Evolutionary conservation across 2,113 vertebrate genomes (phyloP).

Genomic region (Rhabdornis inornatus): DNA sequence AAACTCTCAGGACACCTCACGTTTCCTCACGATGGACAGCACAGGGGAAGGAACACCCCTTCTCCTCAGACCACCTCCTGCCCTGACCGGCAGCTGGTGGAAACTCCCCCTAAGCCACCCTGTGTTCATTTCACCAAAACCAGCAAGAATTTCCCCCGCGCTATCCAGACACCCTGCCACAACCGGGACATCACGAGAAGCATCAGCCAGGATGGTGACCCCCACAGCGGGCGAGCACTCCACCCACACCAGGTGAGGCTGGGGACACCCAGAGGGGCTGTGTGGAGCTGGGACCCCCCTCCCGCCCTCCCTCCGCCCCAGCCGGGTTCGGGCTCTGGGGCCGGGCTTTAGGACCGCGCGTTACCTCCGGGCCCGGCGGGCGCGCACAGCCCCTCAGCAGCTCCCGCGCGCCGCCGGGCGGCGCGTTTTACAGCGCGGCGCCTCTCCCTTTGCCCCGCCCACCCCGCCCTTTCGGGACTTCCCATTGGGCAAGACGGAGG

Average conservation of each 20-base stretch:
- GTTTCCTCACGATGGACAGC: neutral
- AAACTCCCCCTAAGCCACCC: too few relatives aligned
- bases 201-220: fast-evolving
- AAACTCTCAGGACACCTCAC: neutral
- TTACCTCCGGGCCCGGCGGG: neutral
- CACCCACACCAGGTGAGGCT: fast-evolving
- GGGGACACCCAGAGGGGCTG: neutral
- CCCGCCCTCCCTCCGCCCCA: neutral
- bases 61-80: too few relatives aligned
- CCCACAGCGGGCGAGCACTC: neutral
- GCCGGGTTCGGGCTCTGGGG: neutral
- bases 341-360: neutral
- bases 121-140: neutral
- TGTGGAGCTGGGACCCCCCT: neutral
- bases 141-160: too few relatives aligned
- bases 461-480: fast-evolving
- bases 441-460: fast-evolving
- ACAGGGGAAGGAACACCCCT: neutral
- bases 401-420: neutral
- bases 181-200: neutral
- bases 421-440: neutral
- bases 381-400: neutral
- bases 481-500: fast-evolving
- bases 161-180: neutral
- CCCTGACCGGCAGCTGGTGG: too few relatives aligned